Conservation (phyloP, 2,797 vertebrate species). For the Bradypodion pumilum region DNA sequence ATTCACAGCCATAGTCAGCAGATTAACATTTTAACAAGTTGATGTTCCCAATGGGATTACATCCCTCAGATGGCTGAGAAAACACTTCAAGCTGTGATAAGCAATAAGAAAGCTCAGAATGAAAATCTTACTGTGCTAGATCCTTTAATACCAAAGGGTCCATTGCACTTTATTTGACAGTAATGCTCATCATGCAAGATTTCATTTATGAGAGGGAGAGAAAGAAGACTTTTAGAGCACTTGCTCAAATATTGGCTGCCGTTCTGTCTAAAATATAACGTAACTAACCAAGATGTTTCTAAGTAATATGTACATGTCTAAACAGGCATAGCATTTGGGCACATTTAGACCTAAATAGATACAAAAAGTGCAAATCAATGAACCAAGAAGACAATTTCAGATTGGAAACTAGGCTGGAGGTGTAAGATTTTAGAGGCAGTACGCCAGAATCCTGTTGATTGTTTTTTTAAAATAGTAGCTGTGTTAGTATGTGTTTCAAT, state of each 20-base stretch:
- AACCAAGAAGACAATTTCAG: no score
- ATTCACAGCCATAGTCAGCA: constrained; percentile 51
- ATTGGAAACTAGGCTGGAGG: no score
- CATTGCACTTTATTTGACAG: constrained; percentile 19
- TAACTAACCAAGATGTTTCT: background rate
- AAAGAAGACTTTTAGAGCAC: background rate
- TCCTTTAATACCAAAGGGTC: constrained; percentile 28
- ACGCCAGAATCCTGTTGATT: no score
- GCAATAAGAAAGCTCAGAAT: constrained; percentile 37
- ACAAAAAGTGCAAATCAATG: no score
- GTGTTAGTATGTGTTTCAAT: no score
- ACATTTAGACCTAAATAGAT: no score
- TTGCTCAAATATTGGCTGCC: background rate
- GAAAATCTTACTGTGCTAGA: constrained; percentile 44
- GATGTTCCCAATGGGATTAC: constrained; percentile 48
- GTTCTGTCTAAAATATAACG: background rate
- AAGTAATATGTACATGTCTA: no score
- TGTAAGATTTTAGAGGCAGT: no score
- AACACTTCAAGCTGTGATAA: constrained; percentile 48
- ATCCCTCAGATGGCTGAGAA: constrained; percentile 43
- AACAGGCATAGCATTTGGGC: no score
- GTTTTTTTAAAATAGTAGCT: no score
- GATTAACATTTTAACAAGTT: constrained; percentile 55
- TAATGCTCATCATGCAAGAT: constrained; percentile 26
- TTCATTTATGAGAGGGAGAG: constrained; percentile 1